phyloP scores from a whole-genome alignment of 1,140 invertebrate species.

The Temnothorax curvispinosus region DNA sequence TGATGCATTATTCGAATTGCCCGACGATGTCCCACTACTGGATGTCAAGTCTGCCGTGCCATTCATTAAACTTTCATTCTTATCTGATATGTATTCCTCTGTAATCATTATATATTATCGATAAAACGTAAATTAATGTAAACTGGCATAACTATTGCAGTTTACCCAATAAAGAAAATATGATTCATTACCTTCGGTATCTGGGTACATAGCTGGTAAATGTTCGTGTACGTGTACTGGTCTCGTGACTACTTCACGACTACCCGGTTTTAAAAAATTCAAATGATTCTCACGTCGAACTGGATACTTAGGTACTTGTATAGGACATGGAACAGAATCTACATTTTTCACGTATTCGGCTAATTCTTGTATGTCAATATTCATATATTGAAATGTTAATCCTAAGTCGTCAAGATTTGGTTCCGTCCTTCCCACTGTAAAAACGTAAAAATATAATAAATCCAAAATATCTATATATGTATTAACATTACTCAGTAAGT shows the following conservation, averaged over 20 bases:
- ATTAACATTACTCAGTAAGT: background rate
- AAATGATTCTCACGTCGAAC: conserved; percentile 91
- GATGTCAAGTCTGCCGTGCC: conserved; percentile 64
- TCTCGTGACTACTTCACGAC: conserved; percentile 95
- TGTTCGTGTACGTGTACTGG: conserved; percentile 97
- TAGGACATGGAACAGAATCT: conserved; percentile 90
- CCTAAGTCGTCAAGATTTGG: conserved; percentile 95
- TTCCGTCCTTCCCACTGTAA: conserved; percentile 92
- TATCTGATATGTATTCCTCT: conserved; percentile 77
- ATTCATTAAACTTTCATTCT: conserved; percentile 71
- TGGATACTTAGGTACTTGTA: conserved; percentile 92
- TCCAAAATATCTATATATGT: background rate
- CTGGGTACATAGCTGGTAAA: conserved; percentile 95
- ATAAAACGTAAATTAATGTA: background rate
- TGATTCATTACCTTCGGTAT: conserved; percentile 87
- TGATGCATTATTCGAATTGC: conserved; percentile 71
- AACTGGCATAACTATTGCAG: background rate
- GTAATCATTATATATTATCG: conserved; percentile 35
- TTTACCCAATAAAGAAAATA: background rate
- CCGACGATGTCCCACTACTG: conserved; percentile 70
- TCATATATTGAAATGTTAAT: conserved; percentile 94
- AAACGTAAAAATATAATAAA: conserved; percentile 64
- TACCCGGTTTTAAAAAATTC: conserved; percentile 97
- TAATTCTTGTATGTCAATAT: conserved; percentile 93
- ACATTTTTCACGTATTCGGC: conserved; percentile 95